Base-by-base conservation (phyloP, 2,888 invertebrate species). In the Caenorhabditis macrosperma region DNA sequence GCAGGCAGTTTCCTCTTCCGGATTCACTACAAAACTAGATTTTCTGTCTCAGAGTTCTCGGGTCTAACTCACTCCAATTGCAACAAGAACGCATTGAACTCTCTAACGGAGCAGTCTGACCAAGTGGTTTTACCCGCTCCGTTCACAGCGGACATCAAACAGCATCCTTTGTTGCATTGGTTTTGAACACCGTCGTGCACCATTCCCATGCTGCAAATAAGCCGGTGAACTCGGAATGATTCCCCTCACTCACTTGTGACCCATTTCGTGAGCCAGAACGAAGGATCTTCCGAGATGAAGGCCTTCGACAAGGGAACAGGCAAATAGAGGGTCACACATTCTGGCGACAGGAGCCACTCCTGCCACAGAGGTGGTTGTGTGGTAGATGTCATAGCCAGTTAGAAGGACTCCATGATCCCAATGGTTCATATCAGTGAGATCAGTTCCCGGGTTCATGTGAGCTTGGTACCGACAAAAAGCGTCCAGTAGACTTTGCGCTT, bases 121-220 rank as follows among this genome's bases (percentile, higher is more conserved):
- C 90, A 90, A 1, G 89, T 90, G 4, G 90, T 90, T 77, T 90
- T 90, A 10, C 90, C 90, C 26, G 90, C 90, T 44, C 90, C 90
- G 61, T 90, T 90, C n/a, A 90, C 89, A 0, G 90, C 89, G 6
- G 89, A 90, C 90, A 90, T 90, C 22, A 90, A 78, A 79, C 89
- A 90, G 55, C 90, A 89, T 6, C 86, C 85, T 7, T 87, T 72
- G 38, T 85, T 82, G 75, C 90, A 90, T 44, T 87, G 87, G 75
- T 90, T 90, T 75, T 90, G 90, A 28, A 90, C 90, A 26, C 90
- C 90, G 60, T 90, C 90, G 81, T 90, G 90, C 0, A 91, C 90
- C 90, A 90, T 90, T 60, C 90, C 90, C 87, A 90, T 88, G 68
- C 90, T 90, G 66, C 41, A 85, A 64, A 24, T 20, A 4, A 1